A percentile compares a stretch with the other conserved stretches of the same genome.
Conservation (phyloP, 2,888 invertebrate species). For the Chrysomela aeneicollis region DNA sequence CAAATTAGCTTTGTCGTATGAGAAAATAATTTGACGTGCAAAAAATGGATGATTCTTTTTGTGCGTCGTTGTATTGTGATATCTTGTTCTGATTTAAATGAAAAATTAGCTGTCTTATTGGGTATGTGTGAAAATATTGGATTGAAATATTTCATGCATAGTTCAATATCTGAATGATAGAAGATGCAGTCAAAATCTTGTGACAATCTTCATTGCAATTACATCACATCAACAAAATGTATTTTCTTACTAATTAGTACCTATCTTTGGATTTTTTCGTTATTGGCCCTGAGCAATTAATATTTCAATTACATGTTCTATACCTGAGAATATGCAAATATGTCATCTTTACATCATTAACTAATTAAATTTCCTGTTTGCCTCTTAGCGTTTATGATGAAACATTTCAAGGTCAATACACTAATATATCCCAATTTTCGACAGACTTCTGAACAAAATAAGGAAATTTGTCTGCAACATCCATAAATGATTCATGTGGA, state of each 20-base stretch:
- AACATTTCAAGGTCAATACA: not conserved
- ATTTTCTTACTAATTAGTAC: not conserved
- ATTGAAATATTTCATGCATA: not conserved
- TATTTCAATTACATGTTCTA: slow-evolving; percentile 8
- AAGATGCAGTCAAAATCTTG: not conserved
- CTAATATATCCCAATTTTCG: not conserved
- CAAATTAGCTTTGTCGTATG: slow-evolving; percentile 50
- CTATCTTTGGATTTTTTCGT: not conserved
- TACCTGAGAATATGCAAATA: slow-evolving; percentile 15
- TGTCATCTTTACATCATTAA: not conserved
- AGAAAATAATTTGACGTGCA: slow-evolving; percentile 52
- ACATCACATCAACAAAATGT: not conserved
- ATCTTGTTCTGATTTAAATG: slow-evolving; percentile 29
- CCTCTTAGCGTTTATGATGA: not conserved
- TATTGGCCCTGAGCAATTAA: slow-evolving; percentile 2
- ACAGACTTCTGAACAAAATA: not conserved
- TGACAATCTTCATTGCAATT: not conserved
- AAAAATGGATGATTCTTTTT: slow-evolving; percentile 38
- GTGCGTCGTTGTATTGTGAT: slow-evolving; percentile 29
- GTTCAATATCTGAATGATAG: not conserved
- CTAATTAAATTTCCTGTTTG: not conserved
- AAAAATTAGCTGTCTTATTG: slow-evolving; percentile 28
- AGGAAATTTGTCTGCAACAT: too few relatives aligned
- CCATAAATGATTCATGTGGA: too few relatives aligned
- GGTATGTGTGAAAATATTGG: slow-evolving; percentile 36